These are phyloP conservation scores for Acronicta psi DNA, from an alignment of 2,888 invertebrate species.

Conservation along the genomic window DNA sequence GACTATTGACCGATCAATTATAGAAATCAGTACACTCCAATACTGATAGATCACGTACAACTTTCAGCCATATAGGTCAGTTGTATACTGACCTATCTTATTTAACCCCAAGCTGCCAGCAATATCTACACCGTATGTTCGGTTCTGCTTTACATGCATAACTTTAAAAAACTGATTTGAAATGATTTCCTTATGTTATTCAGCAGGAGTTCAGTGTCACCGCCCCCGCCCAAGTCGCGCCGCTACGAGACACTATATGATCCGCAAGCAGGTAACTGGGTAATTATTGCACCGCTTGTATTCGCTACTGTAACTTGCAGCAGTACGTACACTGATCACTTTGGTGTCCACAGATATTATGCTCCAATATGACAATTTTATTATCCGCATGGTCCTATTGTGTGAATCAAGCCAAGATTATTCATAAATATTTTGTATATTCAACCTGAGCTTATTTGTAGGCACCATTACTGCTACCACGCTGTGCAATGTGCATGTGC, in stretches of 20 bases:
- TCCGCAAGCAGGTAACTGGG: constrained; percentile 87
- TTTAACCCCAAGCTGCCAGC: too few relatives aligned
- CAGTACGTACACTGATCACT: constrained; percentile 13
- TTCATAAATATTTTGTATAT: too few relatives aligned
- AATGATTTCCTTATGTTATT: constrained; percentile 9
- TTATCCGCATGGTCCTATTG: too few relatives aligned
- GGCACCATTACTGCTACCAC: background rate
- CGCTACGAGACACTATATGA: constrained; percentile 81
- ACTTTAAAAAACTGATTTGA: background rate
- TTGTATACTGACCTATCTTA: too few relatives aligned
- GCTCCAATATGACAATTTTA: too few relatives aligned
- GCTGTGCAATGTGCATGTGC: constrained; percentile 1
- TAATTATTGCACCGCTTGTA: constrained; percentile 83
- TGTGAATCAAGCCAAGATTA: too few relatives aligned
- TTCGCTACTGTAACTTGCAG: constrained; percentile 51
- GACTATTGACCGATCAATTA: too few relatives aligned
- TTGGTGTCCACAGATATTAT: background rate
- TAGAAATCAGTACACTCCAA: too few relatives aligned
- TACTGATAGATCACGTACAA: too few relatives aligned
- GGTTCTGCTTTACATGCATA: too few relatives aligned
- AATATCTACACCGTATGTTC: too few relatives aligned
- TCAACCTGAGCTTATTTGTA: constrained; percentile 2
- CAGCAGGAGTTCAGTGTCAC: constrained; percentile 81
- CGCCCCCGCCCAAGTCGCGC: constrained; percentile 85
- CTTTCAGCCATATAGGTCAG: too few relatives aligned